phyloP scores from a whole-genome alignment of 2,113 vertebrate species.

The Setophaga kirtlandii region DNA sequence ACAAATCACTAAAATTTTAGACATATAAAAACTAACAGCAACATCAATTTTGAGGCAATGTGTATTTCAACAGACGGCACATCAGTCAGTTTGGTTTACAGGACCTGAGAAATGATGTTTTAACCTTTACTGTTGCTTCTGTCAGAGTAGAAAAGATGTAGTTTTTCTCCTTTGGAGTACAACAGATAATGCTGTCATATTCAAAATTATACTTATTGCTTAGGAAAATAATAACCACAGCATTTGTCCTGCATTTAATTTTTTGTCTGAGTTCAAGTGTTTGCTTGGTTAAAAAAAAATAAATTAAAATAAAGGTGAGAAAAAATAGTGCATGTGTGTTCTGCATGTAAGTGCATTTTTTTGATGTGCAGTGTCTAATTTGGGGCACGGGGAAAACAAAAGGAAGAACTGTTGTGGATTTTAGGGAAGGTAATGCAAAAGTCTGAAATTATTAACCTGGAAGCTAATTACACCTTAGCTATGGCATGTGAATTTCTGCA shows the following conservation, averaged over 20 bases:
- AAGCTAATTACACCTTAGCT: background rate
- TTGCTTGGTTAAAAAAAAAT: background rate
- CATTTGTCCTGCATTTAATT: background rate
- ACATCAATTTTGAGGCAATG: slow-evolving; percentile 48
- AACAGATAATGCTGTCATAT: background rate
- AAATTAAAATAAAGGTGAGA: background rate
- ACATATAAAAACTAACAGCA: slow-evolving; percentile 37
- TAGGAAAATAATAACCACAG: background rate
- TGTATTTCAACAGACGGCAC: slow-evolving; percentile 54
- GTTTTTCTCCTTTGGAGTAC: slow-evolving; percentile 3
- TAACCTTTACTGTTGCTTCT: slow-evolving; percentile 51
- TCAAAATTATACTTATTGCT: slow-evolving; percentile 30
- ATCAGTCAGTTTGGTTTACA: slow-evolving; percentile 53
- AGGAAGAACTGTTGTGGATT: background rate
- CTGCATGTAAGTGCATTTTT: background rate
- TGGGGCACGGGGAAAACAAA: background rate
- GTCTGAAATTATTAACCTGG: background rate
- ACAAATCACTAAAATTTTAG: slow-evolving; percentile 22
- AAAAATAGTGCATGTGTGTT: background rate
- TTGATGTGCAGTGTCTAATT: background rate
- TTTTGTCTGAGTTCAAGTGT: background rate
- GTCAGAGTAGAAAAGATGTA: slow-evolving; percentile 14
- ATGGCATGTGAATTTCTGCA: background rate
- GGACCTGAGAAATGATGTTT: slow-evolving; percentile 45
- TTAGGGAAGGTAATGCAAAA: background rate